Base-by-base conservation (phyloP, 92 coral and sea anemone species). In the Heteractis magnifica region DNA sequence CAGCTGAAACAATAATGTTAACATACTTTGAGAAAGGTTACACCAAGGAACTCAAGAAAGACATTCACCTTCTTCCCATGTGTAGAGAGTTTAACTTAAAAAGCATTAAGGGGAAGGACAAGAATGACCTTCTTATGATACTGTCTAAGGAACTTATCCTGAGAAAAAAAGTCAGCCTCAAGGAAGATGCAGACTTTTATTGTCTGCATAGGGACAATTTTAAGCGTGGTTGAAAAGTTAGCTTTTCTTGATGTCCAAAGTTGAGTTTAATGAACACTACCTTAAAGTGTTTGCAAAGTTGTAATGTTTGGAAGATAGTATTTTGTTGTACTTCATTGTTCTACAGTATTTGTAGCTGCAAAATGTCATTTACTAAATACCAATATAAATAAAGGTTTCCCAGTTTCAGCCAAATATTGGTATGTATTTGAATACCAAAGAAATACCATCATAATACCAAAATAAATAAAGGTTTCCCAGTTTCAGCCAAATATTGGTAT, bases 1-100 rank as follows among this genome's bases (percentile, higher is more conserved):
- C 92, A n/a, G 95, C 95, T 41, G 88, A 92, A 77, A 92, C 92
- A 20, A 89, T 84, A 52, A 59, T 92, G 49, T 55, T 92, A 56
- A 77, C 62, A 6, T 92, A 81, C 76, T 89, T 92, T 51, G 81
- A 92, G 49, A 92, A 84, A 60, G 89, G 89, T 8, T 87, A 85
- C 77, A 79, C 93, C 49, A 87, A 87, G 52, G 92, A 91, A 82
- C 51, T 92, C 56, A 92, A 92, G 84, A 89, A 85, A 79, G 95
- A 89, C 26, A 53, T 48, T 52, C 95, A 92, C 51, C 85, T 92
- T 70, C 16, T 82, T 23, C 85, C 95, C 23, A 76, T 85, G 49
- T 86, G 91, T 52, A 85, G 89, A 14, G 91, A 87, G 62, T 34
- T 90, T 55, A 79, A 88, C 23, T 48, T 90, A 23, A 87, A 82